Evolutionary conservation across 2,888 invertebrate genomes (phyloP).

Genomic region (Sycophila texana): DNA sequence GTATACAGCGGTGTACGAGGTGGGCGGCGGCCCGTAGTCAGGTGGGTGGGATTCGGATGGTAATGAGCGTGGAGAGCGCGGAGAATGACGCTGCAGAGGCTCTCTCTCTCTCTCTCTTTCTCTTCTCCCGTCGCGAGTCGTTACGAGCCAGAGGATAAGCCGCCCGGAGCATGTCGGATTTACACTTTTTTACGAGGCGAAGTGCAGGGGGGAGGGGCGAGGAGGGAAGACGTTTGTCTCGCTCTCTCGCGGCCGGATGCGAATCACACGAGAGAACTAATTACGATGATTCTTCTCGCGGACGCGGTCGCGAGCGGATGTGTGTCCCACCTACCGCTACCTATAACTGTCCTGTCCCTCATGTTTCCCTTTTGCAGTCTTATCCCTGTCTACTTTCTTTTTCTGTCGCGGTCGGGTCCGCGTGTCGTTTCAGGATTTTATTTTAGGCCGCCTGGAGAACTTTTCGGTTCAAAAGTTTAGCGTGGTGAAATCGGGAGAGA

Average conservation of each 20-base stretch:
- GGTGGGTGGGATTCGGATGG: constrained; percentile 37
- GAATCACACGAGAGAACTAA: constrained; percentile 33
- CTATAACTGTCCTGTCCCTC: no score
- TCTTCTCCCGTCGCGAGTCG: not conserved
- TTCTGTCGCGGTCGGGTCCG: no score
- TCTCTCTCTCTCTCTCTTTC: not conserved
- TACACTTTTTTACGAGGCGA: constrained; percentile 39
- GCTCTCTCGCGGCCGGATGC: not conserved
- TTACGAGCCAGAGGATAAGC: constrained; percentile 23
- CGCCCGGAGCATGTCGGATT: constrained; percentile 45
- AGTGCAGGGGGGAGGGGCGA: not conserved
- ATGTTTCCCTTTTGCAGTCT: no score
- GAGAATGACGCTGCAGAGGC: constrained; percentile 37
- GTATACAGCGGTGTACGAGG: not conserved
- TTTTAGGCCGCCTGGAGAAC: no score
- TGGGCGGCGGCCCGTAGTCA: constrained; percentile 2
- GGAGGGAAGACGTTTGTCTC: not conserved
- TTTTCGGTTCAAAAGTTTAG: no score
- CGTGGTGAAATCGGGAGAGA: no score
- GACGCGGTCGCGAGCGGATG: no score
- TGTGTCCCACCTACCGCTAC: no score
- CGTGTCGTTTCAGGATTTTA: no score
- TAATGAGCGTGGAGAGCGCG: constrained; percentile 42
- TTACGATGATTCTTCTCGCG: no score
- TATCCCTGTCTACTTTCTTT: no score